These are phyloP conservation scores for Nibea coibor DNA, from an alignment of 2,113 vertebrate genomes.

Conservation along the genomic window DNA sequence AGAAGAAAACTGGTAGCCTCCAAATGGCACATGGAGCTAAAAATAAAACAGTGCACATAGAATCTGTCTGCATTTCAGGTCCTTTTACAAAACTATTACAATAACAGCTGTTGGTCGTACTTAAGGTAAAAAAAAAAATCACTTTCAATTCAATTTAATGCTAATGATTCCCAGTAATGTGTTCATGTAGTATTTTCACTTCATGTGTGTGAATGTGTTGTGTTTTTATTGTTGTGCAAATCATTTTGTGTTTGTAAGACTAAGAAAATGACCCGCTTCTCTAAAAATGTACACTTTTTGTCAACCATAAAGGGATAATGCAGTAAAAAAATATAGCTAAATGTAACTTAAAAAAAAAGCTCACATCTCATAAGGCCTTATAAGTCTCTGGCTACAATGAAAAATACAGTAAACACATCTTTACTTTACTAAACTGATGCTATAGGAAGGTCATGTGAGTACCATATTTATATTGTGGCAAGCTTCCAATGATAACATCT, in stretches of 20 bases:
- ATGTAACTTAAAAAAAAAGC: background rate
- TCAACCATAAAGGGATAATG: background rate
- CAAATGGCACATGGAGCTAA: slow-evolving; percentile 8
- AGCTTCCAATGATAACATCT: slow-evolving; percentile 7
- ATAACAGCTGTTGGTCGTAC: slow-evolving; percentile 14
- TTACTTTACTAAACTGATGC: slow-evolving; percentile 13
- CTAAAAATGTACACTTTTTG: background rate
- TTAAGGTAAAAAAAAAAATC: slow-evolving; percentile 9
- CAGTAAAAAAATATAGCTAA: slow-evolving; percentile 7
- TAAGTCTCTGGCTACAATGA: slow-evolving; percentile 3
- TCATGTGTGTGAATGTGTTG: background rate
- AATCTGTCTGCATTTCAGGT: slow-evolving; percentile 41
- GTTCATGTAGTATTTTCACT: background rate
- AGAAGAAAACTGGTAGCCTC: background rate
- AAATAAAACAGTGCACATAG: slow-evolving; percentile 67
- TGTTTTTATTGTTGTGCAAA: slow-evolving; percentile 1
- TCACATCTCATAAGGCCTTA: slow-evolving; percentile 23
- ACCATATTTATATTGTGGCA: slow-evolving; percentile 30
- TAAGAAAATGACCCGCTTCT: slow-evolving; percentile 10
- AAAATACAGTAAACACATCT: slow-evolving; percentile 16
- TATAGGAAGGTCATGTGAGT: slow-evolving; percentile 30
- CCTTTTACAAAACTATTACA: slow-evolving; percentile 14
- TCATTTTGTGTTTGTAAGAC: background rate
- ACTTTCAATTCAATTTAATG: background rate
- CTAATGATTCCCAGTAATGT: background rate